Percentiles rank a stretch among this genome's conserved stretches.
These are phyloP conservation scores for Numenius phaeopus DNA, from an alignment of 2,797 vertebrate genomes.

Conservation along the genomic window DNA sequence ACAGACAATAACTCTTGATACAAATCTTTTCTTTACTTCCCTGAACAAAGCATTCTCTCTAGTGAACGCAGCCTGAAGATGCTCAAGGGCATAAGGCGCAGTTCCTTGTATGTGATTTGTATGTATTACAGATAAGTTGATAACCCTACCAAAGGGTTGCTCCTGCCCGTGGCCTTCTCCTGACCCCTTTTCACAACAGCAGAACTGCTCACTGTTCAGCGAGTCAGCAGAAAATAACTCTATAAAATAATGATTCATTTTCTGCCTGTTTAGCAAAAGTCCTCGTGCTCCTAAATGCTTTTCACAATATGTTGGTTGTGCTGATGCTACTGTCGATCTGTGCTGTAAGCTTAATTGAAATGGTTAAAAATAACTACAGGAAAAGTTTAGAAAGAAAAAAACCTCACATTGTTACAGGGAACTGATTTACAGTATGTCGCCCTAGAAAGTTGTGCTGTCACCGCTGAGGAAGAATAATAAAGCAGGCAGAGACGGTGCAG, in stretches of 20 bases:
- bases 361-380: not conserved
- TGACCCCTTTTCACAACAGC: not conserved
- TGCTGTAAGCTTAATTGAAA: not conserved
- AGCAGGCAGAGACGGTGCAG: not conserved
- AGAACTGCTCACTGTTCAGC: not conserved
- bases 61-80: not conserved
- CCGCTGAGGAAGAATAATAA: not conserved
- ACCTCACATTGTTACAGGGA: not conserved
- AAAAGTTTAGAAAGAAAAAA: not conserved
- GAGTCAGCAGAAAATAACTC: not conserved
- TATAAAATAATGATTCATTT: not conserved
- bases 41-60: not conserved
- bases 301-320: not conserved
- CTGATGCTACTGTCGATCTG: not conserved
- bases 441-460: not conserved
- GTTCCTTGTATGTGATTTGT: not conserved
- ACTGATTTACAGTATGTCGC: not conserved
- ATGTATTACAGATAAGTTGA: not conserved
- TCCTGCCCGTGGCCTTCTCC: not conserved
- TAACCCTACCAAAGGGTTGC: not conserved
- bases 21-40: not conserved
- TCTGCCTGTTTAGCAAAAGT: not conserved
- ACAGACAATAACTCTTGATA: not conserved
- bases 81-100: not conserved
- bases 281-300: not conserved